Conservation (phyloP, 2,797 vertebrate species). For the Buceros bicornis region DNA sequence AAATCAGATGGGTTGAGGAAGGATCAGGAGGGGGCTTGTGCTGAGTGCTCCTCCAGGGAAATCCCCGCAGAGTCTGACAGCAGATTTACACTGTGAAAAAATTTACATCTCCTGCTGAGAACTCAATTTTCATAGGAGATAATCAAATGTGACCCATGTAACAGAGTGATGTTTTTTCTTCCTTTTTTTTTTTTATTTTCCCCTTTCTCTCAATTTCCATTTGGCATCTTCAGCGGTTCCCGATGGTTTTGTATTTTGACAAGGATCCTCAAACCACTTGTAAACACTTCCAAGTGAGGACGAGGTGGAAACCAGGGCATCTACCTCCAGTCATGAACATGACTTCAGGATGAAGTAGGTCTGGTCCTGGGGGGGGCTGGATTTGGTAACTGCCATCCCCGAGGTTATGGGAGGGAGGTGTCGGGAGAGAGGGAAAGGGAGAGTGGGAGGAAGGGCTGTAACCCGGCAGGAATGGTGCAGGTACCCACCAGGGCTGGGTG, state of each 20-base stretch:
- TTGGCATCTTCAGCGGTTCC: background rate
- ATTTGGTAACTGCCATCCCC: background rate
- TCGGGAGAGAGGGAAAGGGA: background rate
- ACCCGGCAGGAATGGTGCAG: background rate
- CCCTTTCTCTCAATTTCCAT: background rate
- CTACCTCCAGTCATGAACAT: background rate
- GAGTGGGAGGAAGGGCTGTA: background rate
- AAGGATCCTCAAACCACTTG: background rate
- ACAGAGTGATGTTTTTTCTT: background rate
- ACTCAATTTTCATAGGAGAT: slow-evolving; percentile 50
- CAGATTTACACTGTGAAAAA: slow-evolving; percentile 28
- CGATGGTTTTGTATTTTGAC: background rate
- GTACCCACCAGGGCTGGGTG: background rate
- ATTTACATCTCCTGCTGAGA: slow-evolving; percentile 26
- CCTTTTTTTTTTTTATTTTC: background rate
- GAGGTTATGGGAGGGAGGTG: background rate
- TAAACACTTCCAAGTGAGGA: background rate
- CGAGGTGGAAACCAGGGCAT: background rate
- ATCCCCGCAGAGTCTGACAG: slow-evolving; percentile 11
- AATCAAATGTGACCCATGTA: slow-evolving; percentile 41
- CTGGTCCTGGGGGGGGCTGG: background rate
- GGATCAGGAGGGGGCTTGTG: background rate
- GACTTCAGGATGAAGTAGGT: background rate
- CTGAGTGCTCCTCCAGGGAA: background rate
- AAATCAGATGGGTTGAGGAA: background rate